Evolutionary conservation across 2,888 invertebrate species (phyloP).

Genomic region (Buathra laborator): DNA sequence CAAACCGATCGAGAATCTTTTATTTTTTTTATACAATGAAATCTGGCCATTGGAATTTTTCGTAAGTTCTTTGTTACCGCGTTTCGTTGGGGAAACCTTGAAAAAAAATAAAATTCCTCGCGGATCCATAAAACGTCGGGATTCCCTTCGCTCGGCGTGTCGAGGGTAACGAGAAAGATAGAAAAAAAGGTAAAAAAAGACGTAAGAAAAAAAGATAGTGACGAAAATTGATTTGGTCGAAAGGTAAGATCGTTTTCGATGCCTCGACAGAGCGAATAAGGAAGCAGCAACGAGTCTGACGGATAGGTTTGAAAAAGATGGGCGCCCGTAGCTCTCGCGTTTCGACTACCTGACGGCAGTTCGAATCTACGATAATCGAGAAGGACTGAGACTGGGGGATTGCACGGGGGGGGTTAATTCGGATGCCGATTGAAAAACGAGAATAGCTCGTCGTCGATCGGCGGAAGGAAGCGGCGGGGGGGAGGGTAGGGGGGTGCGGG

Average conservation of each 20-base stretch:
- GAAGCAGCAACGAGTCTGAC: conserved; percentile 43
- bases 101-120: conserved; percentile 76
- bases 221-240: conserved; percentile 39
- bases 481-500: background rate
- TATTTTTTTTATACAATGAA: conserved; percentile 44
- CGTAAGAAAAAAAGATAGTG: conserved; percentile 31
- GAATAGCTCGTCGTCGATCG: conserved; percentile 30
- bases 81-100: background rate
- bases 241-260: conserved; percentile 34
- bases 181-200: conserved; percentile 33
- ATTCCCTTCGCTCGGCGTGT: conserved; percentile 43
- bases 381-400: background rate
- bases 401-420: conserved; percentile 61
- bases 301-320: conserved; percentile 49
- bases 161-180: conserved; percentile 31
- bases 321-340: background rate
- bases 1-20: conserved; percentile 36
- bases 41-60: conserved; percentile 41
- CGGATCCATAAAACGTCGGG: conserved; percentile 74
- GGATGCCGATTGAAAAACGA: conserved; percentile 78
- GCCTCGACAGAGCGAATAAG: conserved; percentile 49
- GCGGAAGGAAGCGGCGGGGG: conserved; percentile 14
- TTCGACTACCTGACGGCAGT: conserved; percentile 33
- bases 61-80: conserved; percentile 15
- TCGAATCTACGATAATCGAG: conserved; percentile 35